Evolutionary conservation across 2,797 vertebrate genomes (phyloP), one percentile per base, ranked within the genome.

Genomic region (Vultur gryphus): DNA sequence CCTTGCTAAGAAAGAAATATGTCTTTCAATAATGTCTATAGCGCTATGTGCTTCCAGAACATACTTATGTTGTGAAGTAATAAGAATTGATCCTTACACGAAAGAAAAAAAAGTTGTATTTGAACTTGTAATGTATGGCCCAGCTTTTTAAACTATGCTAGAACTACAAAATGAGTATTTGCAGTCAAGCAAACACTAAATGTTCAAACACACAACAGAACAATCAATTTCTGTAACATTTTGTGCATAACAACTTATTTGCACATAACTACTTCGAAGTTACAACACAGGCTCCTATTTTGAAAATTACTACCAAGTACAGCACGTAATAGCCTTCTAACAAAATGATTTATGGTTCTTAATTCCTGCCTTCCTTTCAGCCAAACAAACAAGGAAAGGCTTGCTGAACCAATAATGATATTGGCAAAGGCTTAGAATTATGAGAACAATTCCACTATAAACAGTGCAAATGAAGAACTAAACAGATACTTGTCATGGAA

Each of bases 331-430:
- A 82, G 33, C 31, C 43, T 69, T 90, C 35, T 69, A 87, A 88
- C 33, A 90, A 84, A 82, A 79, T 52, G 62, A 92, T 83, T 92
- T 89, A 94, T 39, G 7, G 5, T 48, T 71, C 66, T 90, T 83
- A 82, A 89, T 87, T 91, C 64, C 71, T 92, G 58, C 29, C 14
- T 90, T 96, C 58, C 70, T 94, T 90, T 94, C 64, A 95, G 48
- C n/a, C 70, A 71, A 87, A 88, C 31, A 71, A 93, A 87, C 35
- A 96, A 79, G 78, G 89, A 94, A 96, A 90, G 26, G 11, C 55
- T 95, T 83, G 66, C 70, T 93, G 70, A 89, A 95, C 31, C 84
- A 90, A 84, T 93, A 82, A 73, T 64, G 89, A 93, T 87, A 92
- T 13, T 92, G 71, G 81, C 86, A 90, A 87, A 89, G 58, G 44